Evolutionary conservation across 2,888 invertebrate genomes (phyloP).

Genomic region (Cosmorhoe ocellata): DNA sequence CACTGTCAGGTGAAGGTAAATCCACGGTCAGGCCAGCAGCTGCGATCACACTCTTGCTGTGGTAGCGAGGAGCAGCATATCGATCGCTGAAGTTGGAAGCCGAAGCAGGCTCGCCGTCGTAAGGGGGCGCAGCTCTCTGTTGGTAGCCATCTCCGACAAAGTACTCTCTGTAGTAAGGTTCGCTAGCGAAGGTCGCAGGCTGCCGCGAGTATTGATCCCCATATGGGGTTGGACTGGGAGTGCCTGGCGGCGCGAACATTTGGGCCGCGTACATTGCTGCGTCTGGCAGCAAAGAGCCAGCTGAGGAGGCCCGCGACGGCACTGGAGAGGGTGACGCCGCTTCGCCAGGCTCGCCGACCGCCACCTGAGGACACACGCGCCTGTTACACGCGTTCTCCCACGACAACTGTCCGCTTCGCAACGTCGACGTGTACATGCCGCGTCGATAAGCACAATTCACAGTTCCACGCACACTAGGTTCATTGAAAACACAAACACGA

Average conservation of each 20-base stretch:
- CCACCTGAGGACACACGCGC: conserved; percentile 84
- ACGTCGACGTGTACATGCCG: conserved; percentile 84
- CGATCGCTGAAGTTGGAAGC: conserved; percentile 86
- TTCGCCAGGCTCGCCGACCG: conserved; percentile 81
- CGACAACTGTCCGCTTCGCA: conserved; percentile 82
- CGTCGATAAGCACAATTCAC: conserved; percentile 75
- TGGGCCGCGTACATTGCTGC: conserved; percentile 86
- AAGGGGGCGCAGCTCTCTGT: conserved; percentile 82
- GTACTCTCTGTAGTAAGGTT: conserved; percentile 92
- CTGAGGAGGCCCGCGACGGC: conserved; percentile 83
- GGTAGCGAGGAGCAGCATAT: conserved; percentile 87
- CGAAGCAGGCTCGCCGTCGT: conserved; percentile 82
- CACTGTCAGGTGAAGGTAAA: conserved; percentile 97
- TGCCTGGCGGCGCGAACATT: conserved; percentile 86
- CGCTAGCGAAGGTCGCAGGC: conserved; percentile 85
- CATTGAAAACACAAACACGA: conserved; percentile 65
- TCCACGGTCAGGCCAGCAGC: conserved; percentile 94
- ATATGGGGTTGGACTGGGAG: conserved; percentile 85
- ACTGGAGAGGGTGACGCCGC: conserved; percentile 84
- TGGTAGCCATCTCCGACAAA: conserved; percentile 85
- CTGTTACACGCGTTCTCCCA: conserved; percentile 85
- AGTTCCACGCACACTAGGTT: conserved; percentile 75
- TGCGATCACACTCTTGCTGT: conserved; percentile 87
- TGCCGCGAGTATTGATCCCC: conserved; percentile 76
- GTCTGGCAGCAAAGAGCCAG: conserved; percentile 83